Evolutionary conservation across 2,113 vertebrate species (phyloP), one percentile per base, ranked within the genome.

Genomic region (Bagarius yarrelli): DNA sequence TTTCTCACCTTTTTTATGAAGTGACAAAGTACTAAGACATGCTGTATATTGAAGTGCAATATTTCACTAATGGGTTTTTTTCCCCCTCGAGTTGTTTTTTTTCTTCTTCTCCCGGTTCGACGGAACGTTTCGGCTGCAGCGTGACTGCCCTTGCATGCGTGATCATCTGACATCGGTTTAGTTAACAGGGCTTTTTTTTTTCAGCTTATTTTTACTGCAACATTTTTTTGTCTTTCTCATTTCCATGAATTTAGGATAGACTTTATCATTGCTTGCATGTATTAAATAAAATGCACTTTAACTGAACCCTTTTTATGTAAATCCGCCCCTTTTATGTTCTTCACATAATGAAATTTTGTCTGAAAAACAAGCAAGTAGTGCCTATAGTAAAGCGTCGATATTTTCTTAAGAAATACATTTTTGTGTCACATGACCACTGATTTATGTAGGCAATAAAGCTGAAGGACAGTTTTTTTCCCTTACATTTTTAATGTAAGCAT

Each of bases 51-150:
- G 57, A 83, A 85, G 77, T 82, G 74, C 81, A 86, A 79, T 83
- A 80, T 83, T 81, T 64, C 30, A 63, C 83, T 89, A 85, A 84
- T 88, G 82, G 77, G 36, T 34, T 67, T 55, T 84, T 86, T 87
- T 76, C 69, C 52, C 75, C 84, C 83, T 79, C 13, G 19, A 80
- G 84, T 79, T 80, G 67, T 85, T 78, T 86, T 72, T 71, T 11
- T 16, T 15, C 9, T 25, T 14, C 11, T 19, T 16, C 19, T 5
- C 27, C 59, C 67, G 72, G 74, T 82, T 81, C 72, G 80, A 78
- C 77, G 78, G 57, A 74, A 78, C 74, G 59, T 59, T 74, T 74
- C 11, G 19, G 4, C 50, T 84, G 27, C 77, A 63, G 76, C 23
- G 70, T 74, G 56, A 72, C 72, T 61, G 19, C 66, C 70, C 67